Evolutionary conservation across 2,797 vertebrate species (phyloP), one percentile per base, ranked within the genome.

Genomic region (Enteromius trimaculatus): DNA sequence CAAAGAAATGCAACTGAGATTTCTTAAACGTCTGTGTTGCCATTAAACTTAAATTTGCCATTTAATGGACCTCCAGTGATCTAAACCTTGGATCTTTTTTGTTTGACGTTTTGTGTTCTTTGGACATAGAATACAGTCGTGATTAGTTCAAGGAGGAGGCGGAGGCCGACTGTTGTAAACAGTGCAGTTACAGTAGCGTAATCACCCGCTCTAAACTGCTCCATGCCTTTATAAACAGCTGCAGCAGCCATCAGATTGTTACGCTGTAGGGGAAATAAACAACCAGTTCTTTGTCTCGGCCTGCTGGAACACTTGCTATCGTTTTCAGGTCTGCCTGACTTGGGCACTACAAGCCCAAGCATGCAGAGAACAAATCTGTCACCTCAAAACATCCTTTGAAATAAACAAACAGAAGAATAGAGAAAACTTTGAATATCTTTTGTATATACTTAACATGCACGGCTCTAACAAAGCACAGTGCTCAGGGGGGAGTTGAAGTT

Each of bases 181-280:
- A 39, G 62, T 6, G 70, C 74, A 68, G 64, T 77, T 86, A 86
- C 81, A 80, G 88, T 82, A 86, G 83, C 86, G 47, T 82, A 88
- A 85, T 85, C 85, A 77, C 81, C 68, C 11, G 31, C 62, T 51
- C 77, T 86, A 84, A 88, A 86, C 68, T 70, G 75, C 70, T 60
- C 79, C 21, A 49, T 37, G 66, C 88, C 86, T 89, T 85, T 91
- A 88, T 91, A 92, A 92, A 92, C 91, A 89, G 86, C 88, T 89
- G 81, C 68, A 81, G 79, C 65, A 82, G 83, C 86, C 82, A 87
- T 89, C 88, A 88, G 88, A 90, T 90, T 85, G 86, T 85, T 84
- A 85, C 76, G 70, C 76, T 53, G 72, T 60, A 58, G 75, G 82
- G 84, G 84, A 88, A 83, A 90, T 90, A 89, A 90, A 89, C 87